These are phyloP conservation scores for Margaritifera margaritifera DNA, from an alignment of 2,888 invertebrate genomes.

Conservation along the genomic window DNA sequence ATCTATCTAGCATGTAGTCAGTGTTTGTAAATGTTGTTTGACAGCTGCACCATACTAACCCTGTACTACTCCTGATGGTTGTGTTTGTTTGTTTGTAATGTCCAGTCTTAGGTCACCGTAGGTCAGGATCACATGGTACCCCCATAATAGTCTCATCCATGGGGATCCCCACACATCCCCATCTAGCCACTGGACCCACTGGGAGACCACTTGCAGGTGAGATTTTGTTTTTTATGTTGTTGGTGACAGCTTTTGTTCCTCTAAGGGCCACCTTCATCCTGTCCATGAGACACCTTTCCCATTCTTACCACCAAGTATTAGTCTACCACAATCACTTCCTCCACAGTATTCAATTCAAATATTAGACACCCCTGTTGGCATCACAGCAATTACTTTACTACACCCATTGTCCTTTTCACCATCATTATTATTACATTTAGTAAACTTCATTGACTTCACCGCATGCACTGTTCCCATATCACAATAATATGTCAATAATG, in stretches of 20 bases:
- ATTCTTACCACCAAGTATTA: not conserved
- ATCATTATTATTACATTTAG: no score
- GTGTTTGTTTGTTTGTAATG: conserved; percentile 5
- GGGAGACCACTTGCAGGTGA: not conserved
- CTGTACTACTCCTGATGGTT: not conserved
- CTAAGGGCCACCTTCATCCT: not conserved
- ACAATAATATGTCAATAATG: no score
- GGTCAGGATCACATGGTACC: conserved; percentile 64
- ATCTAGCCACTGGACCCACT: no score
- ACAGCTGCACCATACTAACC: not conserved
- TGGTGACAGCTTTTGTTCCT: not conserved
- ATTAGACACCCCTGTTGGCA: no score
- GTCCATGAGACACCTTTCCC: not conserved
- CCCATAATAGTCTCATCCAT: conserved; percentile 39
- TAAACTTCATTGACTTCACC: no score
- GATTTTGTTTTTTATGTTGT: not conserved
- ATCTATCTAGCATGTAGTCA: no score
- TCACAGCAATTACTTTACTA: no score
- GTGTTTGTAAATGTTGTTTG: conserved; percentile 2
- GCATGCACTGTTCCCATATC: no score
- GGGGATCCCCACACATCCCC: conserved; percentile 18
- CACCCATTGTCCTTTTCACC: no score
- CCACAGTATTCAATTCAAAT: no score
- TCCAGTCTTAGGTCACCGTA: conserved; percentile 60
- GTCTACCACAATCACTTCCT: not conserved